These are phyloP conservation scores for Circaetus cinerascens DNA, from an alignment of 2,113 vertebrate species.

Conservation along the genomic window DNA sequence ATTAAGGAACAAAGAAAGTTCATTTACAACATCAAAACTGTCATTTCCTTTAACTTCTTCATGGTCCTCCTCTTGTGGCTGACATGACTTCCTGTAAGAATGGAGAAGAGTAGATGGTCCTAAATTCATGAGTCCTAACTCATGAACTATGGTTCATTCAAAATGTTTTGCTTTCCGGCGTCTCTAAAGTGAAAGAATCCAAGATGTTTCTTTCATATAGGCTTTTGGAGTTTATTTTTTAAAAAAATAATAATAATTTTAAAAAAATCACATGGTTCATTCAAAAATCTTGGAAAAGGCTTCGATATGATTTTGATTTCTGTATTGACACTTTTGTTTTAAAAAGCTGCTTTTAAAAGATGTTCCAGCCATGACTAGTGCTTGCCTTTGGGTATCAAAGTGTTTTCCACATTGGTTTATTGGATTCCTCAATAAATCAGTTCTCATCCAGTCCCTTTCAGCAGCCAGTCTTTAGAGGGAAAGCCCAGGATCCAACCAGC, in stretches of 20 bases:
- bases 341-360: background rate
- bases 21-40: background rate
- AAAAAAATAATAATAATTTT: background rate
- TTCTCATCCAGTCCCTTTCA: background rate
- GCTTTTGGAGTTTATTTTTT: background rate
- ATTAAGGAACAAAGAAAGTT: background rate
- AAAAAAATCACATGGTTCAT: background rate
- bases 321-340: background rate
- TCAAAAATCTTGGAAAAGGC: background rate
- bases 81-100: background rate
- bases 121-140: background rate
- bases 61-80: background rate
- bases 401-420: background rate
- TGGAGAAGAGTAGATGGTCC: background rate
- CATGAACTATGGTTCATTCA: background rate
- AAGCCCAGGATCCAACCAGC: background rate
- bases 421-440: background rate
- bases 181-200: background rate
- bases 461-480: background rate
- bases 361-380: background rate
- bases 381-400: background rate
- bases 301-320: background rate
- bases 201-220: background rate
- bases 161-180: background rate
- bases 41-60: background rate